Evolutionary conservation across 2,888 invertebrate genomes (phyloP).

Genomic region (Scaptomyza tumidula): DNA sequence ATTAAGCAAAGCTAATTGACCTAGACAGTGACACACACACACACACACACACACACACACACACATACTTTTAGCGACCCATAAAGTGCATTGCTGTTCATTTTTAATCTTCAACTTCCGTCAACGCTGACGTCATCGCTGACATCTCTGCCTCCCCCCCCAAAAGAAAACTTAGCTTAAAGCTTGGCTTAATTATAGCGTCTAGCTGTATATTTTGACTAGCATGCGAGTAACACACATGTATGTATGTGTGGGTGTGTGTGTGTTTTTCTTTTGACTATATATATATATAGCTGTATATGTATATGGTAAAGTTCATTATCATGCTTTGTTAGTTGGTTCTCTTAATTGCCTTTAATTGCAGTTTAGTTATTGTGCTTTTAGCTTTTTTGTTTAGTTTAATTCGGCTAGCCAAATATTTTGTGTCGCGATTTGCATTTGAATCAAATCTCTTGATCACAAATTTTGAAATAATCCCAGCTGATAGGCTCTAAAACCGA

Average conservation of each 20-base stretch:
- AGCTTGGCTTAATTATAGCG: constrained; percentile 56
- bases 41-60: constrained; percentile 23
- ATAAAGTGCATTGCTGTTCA: constrained; percentile 64
- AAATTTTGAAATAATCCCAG: constrained; percentile 8
- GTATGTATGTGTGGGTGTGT: not conserved
- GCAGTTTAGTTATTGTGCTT: constrained; percentile 15
- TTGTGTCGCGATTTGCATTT: constrained; percentile 34
- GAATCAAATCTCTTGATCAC: constrained; percentile 22
- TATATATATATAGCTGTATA: not conserved
- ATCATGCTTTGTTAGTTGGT: constrained; percentile 47
- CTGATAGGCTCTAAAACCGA: constrained; percentile 15
- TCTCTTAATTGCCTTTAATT: constrained; percentile 67
- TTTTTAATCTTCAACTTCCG: constrained; percentile 72
- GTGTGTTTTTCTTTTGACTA: not conserved
- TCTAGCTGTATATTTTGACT: constrained; percentile 28
- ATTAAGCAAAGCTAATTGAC: constrained; percentile 71
- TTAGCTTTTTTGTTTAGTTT: constrained; percentile 13
- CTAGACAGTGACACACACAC: constrained; percentile 47
- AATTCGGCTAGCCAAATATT: constrained; percentile 25
- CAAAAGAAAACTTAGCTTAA: constrained; percentile 44
- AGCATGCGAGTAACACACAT: not conserved
- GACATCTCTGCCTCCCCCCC: constrained; percentile 23
- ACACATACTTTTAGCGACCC: constrained; percentile 37
- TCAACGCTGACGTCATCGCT: constrained; percentile 31
- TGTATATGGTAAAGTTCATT: constrained; percentile 57